Percentiles rank a stretch among this genome's conserved stretches.
Conservation (phyloP, 2,888 invertebrate species). For the Cinara cedri region DNA sequence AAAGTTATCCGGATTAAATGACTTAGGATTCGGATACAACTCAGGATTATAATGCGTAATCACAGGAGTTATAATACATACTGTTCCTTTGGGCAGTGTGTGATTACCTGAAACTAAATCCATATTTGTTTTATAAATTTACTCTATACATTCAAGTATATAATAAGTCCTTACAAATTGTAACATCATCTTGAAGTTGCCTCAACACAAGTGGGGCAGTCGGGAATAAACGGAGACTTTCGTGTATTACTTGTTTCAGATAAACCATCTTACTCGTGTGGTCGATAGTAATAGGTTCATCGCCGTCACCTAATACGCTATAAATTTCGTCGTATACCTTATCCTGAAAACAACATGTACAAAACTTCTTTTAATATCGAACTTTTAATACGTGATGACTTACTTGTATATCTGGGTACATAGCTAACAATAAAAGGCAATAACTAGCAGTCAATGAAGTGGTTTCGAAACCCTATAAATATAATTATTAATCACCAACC, state of each 20-base stretch:
- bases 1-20: constrained; percentile 60
- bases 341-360: constrained; percentile 50
- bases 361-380: too few relatives aligned
- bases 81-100: constrained; percentile 58
- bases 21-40: constrained; percentile 58
- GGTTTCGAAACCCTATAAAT: too few relatives aligned
- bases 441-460: too few relatives aligned
- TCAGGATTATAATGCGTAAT: constrained; percentile 58
- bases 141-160: background rate
- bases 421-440: too few relatives aligned
- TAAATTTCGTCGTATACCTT: constrained; percentile 59
- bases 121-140: background rate
- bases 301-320: constrained; percentile 58
- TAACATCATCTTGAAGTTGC: constrained; percentile 58
- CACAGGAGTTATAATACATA: constrained; percentile 58
- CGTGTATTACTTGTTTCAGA: constrained; percentile 59
- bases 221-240: constrained; percentile 59
- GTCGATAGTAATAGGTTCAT: constrained; percentile 63
- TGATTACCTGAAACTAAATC: constrained; percentile 47
- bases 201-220: constrained; percentile 59
- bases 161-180: constrained; percentile 58
- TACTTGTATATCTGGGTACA: too few relatives aligned
- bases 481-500: too few relatives aligned
- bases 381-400: too few relatives aligned
- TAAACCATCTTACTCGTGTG: constrained; percentile 62